Percentiles rank a stretch among this genome's conserved stretches.
Conservation (phyloP, 2,888 invertebrate species). For the Drosophila melanocephala region DNA sequence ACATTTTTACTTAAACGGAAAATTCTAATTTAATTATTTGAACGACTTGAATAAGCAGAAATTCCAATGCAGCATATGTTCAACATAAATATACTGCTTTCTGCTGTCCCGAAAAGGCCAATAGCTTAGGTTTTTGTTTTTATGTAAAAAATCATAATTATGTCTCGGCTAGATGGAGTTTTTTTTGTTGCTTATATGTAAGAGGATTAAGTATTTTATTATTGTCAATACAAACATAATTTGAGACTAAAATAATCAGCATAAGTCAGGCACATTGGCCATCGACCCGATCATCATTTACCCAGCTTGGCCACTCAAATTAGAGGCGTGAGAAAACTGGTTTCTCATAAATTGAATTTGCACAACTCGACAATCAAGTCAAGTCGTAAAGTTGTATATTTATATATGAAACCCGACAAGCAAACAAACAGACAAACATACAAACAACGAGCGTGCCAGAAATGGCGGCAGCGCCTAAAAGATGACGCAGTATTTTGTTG, state of each 20-base stretch:
- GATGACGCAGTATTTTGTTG: constrained; percentile 66
- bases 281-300: constrained; percentile 19
- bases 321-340: constrained; percentile 67
- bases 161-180: background rate
- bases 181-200: background rate
- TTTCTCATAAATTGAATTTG: constrained; percentile 75
- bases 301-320: constrained; percentile 56
- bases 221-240: background rate
- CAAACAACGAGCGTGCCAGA: constrained; percentile 63
- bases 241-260: background rate
- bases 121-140: background rate
- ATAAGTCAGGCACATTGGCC: constrained; percentile 17
- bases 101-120: background rate
- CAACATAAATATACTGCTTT: background rate
- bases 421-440: constrained; percentile 20
- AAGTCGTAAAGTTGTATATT: constrained; percentile 63
- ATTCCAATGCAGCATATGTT: background rate
- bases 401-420: background rate
- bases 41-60: background rate
- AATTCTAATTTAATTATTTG: background rate
- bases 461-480: constrained; percentile 54
- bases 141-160: background rate
- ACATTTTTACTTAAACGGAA: background rate
- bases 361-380: constrained; percentile 67
- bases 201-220: background rate